Evolutionary conservation across 2,888 invertebrate genomes (phyloP), one percentile per base, ranked within the genome.

Genomic region (Drosophila mimetica): DNA sequence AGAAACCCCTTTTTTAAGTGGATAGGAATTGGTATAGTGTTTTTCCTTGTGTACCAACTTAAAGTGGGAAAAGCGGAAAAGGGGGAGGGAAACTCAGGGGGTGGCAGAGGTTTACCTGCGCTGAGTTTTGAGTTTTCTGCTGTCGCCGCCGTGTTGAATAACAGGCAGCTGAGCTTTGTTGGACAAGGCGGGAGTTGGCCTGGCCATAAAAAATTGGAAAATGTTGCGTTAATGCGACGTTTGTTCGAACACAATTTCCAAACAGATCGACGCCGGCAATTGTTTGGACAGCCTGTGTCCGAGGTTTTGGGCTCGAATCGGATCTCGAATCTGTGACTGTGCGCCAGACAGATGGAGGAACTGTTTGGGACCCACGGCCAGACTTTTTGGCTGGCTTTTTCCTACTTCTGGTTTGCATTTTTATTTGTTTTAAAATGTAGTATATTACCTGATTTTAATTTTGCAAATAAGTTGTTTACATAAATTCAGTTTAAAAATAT

Each of bases 191-290:
- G 55, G 69, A 67, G 69, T 39, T 60, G 67, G 48, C 60, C 55
- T 61, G 74, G 74, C 76, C 76, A 81, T 74, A 82, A 75, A 72
- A 78, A 81, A 79, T 79, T 66, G 74, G 75, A 79, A 85, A 84
- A 86, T 84, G 84, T 86, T 84, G 86, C 79, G 86, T 84, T 86
- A 83, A 84, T 84, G 84, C 84, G 81, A 86, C 77, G 84, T 84
- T 86, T 83, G 84, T 79, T 85, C 80, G 72, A 83, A 84, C 86
- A 84, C 84, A 77, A 81, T 76, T 83, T 85, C 76, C 83, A 83
- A 85, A 86, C 71, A 79, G 84, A 84, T 84, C 84, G 84, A 86
- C 82, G 77, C 77, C 64, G 79, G 74, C 84, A 80, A 86, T 86
- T 79, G 86, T 84, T 83, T 82, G 73, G 86, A 83, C 86, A 83